Base-by-base conservation (phyloP, 2,113 vertebrate species). In the Ivindomyrus marchei region DNA sequence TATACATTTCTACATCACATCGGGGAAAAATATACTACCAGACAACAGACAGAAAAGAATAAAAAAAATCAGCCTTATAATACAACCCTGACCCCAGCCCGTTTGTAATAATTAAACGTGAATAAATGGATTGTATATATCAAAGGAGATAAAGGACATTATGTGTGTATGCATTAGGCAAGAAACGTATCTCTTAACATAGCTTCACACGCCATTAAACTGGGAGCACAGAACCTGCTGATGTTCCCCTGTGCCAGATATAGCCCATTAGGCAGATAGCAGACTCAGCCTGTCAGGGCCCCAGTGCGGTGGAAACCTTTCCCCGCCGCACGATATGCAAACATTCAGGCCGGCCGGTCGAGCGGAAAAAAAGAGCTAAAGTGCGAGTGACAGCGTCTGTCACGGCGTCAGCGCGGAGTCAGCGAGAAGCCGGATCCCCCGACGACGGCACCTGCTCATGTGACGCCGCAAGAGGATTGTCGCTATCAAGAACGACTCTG, bases 181-280 rank as follows among this genome's bases (percentile, higher is more conserved):
- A 53, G 85, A 87, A 53, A n/a, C 50, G 6, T 53, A 53, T 46
- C 47, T 87, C 46, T 31, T 47, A 52, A 87, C 85, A 27, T 46
- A 87, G 85, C 49, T 52, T 87, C 85, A 87, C 42, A 53, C 85
- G 17, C 27, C 85, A 53, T 87, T 87, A 87, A 53, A 39, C 85
- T 87, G 50, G 19, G 50, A 53, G 85, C 49, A 27, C 17, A 21
- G n/a, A 87, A 52, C 24, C n/a, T 53, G 31, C 27, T 49, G 21
- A 36, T 24, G 50, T 39, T 87, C 49, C 49, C 8, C 27, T 0
- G 15, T 87, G 85, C n/a, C 47, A 56, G 49, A 53, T 53, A 53
- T 5, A 87, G 27, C 50, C 50, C 49, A 53, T 87, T 87, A 53
- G 31, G n/a, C n/a, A 27, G 85, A 87, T n/a, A 87, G 85, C 49